Percentiles rank a stretch among this genome's conserved stretches.
phyloP scores from a whole-genome alignment of 2,113 vertebrate species.

The Rhizomys pruinosus region DNA sequence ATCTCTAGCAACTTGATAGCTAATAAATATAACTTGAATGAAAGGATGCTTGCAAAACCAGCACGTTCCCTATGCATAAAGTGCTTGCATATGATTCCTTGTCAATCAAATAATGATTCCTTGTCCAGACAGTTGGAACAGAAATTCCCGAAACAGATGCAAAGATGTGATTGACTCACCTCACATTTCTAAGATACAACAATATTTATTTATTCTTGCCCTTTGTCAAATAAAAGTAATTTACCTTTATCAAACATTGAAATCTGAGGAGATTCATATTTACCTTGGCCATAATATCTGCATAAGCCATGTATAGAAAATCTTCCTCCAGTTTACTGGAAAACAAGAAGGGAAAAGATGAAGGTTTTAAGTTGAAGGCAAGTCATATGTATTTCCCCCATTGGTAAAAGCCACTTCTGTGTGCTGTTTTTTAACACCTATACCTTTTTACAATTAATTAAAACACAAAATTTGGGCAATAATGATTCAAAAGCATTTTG shows the following conservation, averaged over 20 bases:
- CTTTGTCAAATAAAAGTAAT: not conserved
- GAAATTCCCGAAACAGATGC: not conserved
- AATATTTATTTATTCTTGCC: not conserved
- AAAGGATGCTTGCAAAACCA: not conserved
- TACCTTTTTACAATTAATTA: not conserved
- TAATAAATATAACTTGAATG: not conserved
- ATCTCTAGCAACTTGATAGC: not conserved
- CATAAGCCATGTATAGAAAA: conserved; percentile 97
- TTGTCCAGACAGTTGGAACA: not conserved
- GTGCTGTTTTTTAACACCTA: not conserved
- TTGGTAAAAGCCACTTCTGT: not conserved
- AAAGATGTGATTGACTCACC: not conserved
- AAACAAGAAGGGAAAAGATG: conserved; percentile 57
- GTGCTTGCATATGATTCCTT: not conserved
- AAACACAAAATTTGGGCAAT: conserved; percentile 30
- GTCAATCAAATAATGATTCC: not conserved
- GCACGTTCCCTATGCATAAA: not conserved
- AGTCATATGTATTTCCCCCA: not conserved
- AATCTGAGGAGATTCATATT: conserved; percentile 36
- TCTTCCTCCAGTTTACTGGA: conserved; percentile 97
- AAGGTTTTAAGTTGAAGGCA: conserved; percentile 8
- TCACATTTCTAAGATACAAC: not conserved
- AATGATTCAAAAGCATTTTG: not conserved
- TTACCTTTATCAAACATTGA: conserved; percentile 45
- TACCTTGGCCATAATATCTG: conserved; percentile 99